phyloP scores from a whole-genome alignment of 2,113 vertebrate genomes.

The Nannobrachium achirus region DNA sequence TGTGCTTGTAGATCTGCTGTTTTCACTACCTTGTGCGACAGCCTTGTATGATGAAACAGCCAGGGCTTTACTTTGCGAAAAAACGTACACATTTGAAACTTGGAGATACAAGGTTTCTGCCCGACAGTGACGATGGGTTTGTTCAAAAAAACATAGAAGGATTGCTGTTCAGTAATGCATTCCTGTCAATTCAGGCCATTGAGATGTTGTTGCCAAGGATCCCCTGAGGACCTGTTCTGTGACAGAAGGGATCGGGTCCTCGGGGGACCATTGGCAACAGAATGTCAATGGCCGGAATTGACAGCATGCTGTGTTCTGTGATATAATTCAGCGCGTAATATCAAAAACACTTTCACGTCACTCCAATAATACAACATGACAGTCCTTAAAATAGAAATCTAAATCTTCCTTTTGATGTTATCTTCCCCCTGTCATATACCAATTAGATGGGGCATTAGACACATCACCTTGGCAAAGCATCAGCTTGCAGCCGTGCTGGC shows the following conservation, averaged over 20 bases:
- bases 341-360: neutral
- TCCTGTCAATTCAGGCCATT: neutral
- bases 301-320: too few relatives aligned
- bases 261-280: too few relatives aligned
- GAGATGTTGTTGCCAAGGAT: neutral
- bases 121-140: too few relatives aligned
- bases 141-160: too few relatives aligned
- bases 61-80: too few relatives aligned
- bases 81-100: too few relatives aligned
- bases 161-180: neutral
- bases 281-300: too few relatives aligned
- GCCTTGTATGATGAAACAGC: too few relatives aligned
- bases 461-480: conserved; percentile 25
- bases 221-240: neutral
- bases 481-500: conserved; percentile 8
- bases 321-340: neutral
- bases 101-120: too few relatives aligned
- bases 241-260: neutral
- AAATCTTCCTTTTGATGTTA: neutral
- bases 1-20: too few relatives aligned
- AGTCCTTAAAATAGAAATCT: neutral
- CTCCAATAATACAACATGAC: neutral
- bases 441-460: conserved; percentile 20
- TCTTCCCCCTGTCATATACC: neutral
- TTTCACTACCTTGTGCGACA: too few relatives aligned